phyloP scores from a whole-genome alignment of 2,888 invertebrate genomes.

The Athripsodes cinereus region DNA sequence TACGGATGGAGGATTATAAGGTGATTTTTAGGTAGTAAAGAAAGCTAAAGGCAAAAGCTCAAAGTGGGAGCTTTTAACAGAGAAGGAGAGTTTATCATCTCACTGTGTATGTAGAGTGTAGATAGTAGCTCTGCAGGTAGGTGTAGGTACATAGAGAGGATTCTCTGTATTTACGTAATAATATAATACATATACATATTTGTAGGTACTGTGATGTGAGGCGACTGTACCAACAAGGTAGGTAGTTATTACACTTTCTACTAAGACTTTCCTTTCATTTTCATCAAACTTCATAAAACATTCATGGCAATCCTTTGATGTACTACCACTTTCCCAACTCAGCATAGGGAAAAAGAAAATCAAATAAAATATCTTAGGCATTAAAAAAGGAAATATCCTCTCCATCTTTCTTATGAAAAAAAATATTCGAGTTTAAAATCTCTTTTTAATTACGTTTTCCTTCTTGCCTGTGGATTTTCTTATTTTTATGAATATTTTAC shows the following conservation, averaged over 20 bases:
- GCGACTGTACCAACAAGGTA: not conserved
- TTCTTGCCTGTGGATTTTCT: not conserved
- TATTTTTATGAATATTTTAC: not conserved
- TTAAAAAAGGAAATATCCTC: slow-evolving; percentile 7
- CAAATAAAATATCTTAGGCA: slow-evolving; percentile 8
- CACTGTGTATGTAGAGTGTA: too few relatives aligned
- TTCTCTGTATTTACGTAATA: too few relatives aligned
- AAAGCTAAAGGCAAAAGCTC: slow-evolving; percentile 5
- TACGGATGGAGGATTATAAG: slow-evolving; percentile 26
- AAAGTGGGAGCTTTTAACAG: slow-evolving; percentile 22
- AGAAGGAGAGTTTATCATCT: slow-evolving; percentile 18
- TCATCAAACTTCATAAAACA: slow-evolving; percentile 29
- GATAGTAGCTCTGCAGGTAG: too few relatives aligned
- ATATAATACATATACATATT: too few relatives aligned
- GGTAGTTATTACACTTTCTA: slow-evolving; percentile 9
- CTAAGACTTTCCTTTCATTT: slow-evolving; percentile 26
- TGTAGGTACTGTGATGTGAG: too few relatives aligned
- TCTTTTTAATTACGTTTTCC: slow-evolving; percentile 17
- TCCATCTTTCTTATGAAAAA: slow-evolving; percentile 7
- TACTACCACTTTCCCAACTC: slow-evolving; percentile 9
- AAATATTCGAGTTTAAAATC: slow-evolving; percentile 11
- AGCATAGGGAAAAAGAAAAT: slow-evolving; percentile 6
- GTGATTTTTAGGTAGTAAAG: not conserved
- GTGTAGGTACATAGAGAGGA: slow-evolving; percentile 8
- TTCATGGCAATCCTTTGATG: slow-evolving; percentile 28